phyloP scores from a whole-genome alignment of 2,113 vertebrate genomes.

The Entomyzon cyanotis region DNA sequence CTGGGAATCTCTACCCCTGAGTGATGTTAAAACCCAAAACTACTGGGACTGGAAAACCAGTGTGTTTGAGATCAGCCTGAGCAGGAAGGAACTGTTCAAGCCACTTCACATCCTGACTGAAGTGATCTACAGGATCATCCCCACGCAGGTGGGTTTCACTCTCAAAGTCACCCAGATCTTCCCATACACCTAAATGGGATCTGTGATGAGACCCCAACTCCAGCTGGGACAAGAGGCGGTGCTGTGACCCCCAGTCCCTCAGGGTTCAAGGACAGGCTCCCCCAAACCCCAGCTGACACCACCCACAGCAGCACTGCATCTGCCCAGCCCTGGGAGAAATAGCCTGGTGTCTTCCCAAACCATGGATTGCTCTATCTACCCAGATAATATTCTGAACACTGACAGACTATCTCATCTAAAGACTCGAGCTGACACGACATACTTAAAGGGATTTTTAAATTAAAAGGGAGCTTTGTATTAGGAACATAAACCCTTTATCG shows the following conservation, averaged over 20 bases:
- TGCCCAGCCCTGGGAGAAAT: neutral
- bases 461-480: constrained; percentile 40
- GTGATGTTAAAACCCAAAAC: neutral
- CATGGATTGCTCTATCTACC: neutral
- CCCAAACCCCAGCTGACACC: neutral
- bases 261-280: neutral
- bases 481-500: constrained; percentile 29
- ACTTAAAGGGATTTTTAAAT: constrained; percentile 54
- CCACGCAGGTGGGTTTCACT: fast-evolving
- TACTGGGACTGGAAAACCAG: fast-evolving
- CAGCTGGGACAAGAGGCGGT: fast-evolving
- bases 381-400: neutral
- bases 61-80: fast-evolving
- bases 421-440: neutral
- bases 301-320: neutral
- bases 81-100: fast-evolving
- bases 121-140: neutral
- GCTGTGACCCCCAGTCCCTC: neutral
- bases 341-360: neutral
- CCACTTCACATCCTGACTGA: neutral
- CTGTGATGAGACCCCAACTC: no score
- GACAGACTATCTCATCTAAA: constrained; percentile 20
- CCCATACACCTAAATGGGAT: neutral
- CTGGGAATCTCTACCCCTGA: neutral
- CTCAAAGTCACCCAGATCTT: neutral